These are phyloP conservation scores for Cricetomys ansorgei DNA, from an alignment of 2,113 vertebrate species.

Conservation along the genomic window DNA sequence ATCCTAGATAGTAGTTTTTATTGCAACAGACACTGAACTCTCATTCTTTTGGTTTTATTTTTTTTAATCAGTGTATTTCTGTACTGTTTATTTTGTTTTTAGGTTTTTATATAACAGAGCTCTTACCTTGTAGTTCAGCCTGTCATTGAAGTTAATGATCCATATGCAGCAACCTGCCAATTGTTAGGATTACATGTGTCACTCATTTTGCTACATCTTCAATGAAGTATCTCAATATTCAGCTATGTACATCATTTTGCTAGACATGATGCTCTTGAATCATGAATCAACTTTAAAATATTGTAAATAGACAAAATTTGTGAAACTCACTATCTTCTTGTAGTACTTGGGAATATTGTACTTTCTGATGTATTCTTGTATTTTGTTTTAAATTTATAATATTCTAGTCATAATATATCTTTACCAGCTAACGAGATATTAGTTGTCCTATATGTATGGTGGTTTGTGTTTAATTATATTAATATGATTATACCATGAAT, in stretches of 20 bases:
- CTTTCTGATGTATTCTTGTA: background rate
- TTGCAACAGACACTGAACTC: background rate
- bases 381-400: conserved; percentile 4
- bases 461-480: background rate
- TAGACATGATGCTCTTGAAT: background rate
- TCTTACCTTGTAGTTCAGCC: background rate
- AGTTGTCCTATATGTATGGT: background rate
- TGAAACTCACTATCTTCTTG: background rate
- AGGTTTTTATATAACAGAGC: background rate
- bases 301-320: background rate
- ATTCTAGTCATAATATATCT: background rate
- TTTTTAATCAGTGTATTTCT: too few relatives aligned
- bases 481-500: background rate
- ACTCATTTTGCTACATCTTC: background rate
- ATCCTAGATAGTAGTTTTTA: background rate
- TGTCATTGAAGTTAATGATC: background rate
- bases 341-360: background rate
- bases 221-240: background rate
- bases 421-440: background rate
- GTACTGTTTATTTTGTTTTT: background rate
- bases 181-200: background rate
- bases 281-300: background rate
- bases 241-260: background rate
- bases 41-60: background rate
- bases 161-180: background rate